Evolutionary conservation across 2,113 vertebrate species (phyloP), one percentile per base, ranked within the genome.

Genomic region (Spea bombifrons): DNA sequence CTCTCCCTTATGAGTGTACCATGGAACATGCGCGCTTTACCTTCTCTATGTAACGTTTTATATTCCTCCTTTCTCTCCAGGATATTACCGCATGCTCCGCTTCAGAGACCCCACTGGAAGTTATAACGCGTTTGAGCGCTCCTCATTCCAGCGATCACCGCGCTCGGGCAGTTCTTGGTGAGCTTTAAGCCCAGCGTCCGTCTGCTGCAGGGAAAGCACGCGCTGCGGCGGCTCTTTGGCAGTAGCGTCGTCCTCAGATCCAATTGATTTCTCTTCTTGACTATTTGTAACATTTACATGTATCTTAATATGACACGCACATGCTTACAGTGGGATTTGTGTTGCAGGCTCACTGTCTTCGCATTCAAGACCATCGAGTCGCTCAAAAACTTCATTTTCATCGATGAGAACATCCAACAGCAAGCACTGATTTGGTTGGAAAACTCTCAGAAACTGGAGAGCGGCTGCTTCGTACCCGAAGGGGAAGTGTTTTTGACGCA

Each of bases 401-500:
- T 90, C 3, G 88, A 90, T 67, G 83, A 81, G 7, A 71, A 12
- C 2, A 79, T 88, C 53, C 87, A 89, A 67, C 71, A 82, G 49
- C 84, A 89, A 73, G 88, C 85, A 1, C 68, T 90, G 52, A 45
- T 83, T 52, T 88, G 85, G 87, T 84, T 90, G 16, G 72, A 84
- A 75, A 85, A 75, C 44, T 0, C 2, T 1, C 81, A 78, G 17
- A 91, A 92, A 84, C 84, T 76, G 78, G 61, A 74, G 65, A 85
- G 92, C 0, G 95, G 95, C 80, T 94, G 94, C 83, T 92, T 96
- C 76, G 10, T 0, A 5, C 90, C 90, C 0, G 85, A 89, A 15
- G 95, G 95, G 15, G 85, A 80, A 3, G 91, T 94, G 59, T 87
- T 92, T 67, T 87, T 81, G 66, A 89, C 95, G 89, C 91, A 95